Evolutionary conservation across 1,140 invertebrate species (phyloP).

Genomic region (Drosophila chauvacae): DNA sequence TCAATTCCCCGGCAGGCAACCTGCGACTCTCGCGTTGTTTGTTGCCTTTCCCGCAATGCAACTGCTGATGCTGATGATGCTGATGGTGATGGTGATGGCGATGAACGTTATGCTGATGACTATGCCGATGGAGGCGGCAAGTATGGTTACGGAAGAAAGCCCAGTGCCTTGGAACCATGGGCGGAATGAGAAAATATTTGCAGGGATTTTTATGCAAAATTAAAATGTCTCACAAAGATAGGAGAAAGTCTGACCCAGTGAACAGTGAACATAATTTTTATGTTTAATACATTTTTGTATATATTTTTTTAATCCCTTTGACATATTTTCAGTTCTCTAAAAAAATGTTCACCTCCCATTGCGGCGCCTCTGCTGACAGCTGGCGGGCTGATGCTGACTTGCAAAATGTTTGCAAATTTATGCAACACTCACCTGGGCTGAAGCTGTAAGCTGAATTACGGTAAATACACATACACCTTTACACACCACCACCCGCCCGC

Average conservation of each 20-base stretch:
- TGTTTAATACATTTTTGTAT: background rate
- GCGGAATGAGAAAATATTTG: background rate
- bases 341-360: constrained; percentile 8
- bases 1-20: constrained; percentile 44
- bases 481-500: constrained; percentile 11
- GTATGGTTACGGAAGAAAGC: background rate
- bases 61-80: constrained; percentile 29
- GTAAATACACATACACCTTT: constrained; percentile 52
- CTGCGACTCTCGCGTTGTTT: constrained; percentile 34
- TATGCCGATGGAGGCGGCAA: constrained; percentile 7
- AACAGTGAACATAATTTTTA: background rate
- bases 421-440: constrained; percentile 62
- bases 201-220: background rate
- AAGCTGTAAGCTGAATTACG: constrained; percentile 64
- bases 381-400: constrained; percentile 60
- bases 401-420: constrained; percentile 79
- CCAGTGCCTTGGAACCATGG: background rate
- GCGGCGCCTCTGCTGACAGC: constrained; percentile 25
- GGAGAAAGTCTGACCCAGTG: too few relatives aligned
- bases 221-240: background rate
- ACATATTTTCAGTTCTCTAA: background rate
- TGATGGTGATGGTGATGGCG: constrained; percentile 31
- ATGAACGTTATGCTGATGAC: constrained; percentile 40
- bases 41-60: constrained; percentile 22
- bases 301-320: too few relatives aligned